Percentiles rank a stretch among this genome's conserved stretches.
phyloP scores from a whole-genome alignment of 1,140 invertebrate genomes.

The Latrodectus geometricus region DNA sequence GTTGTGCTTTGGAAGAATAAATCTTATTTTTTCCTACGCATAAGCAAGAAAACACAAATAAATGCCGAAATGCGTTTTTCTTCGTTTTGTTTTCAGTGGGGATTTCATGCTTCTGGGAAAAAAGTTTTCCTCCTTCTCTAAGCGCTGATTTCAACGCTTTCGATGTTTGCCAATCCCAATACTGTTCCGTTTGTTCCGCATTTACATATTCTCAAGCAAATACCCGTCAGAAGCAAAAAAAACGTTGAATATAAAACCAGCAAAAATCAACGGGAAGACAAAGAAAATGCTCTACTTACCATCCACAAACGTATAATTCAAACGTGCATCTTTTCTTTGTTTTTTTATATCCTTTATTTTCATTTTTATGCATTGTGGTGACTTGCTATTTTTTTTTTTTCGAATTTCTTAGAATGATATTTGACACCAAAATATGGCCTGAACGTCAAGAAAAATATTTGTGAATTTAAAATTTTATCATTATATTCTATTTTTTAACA shows the following conservation, averaged over 20 bases:
- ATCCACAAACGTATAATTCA: conserved; percentile 61
- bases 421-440: conserved; percentile 36
- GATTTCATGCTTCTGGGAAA: conserved; percentile 40
- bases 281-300: conserved; percentile 55
- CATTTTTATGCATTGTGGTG: conserved; percentile 54
- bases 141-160: conserved; percentile 57
- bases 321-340: conserved; percentile 47
- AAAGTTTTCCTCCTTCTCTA: conserved; percentile 46
- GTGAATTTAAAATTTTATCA: neutral
- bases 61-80: conserved; percentile 58
- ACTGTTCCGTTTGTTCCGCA: conserved; percentile 49
- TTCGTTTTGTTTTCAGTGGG: conserved; percentile 32
- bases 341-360: conserved; percentile 41
- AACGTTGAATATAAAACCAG: conserved; percentile 50
- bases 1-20: conserved; percentile 26
- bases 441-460: neutral
- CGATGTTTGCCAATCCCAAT: conserved; percentile 57
- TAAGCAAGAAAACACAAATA: conserved; percentile 36
- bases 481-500: neutral
- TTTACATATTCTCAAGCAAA: conserved; percentile 59
- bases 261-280: conserved; percentile 45
- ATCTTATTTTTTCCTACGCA: conserved; percentile 26
- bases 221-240: conserved; percentile 39
- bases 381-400: conserved; percentile 14
- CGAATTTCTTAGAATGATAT: conserved; percentile 47